Evolutionary conservation across 2,797 vertebrate genomes (phyloP), one percentile per base, ranked within the genome.

Genomic region (Alauda arvensis): DNA sequence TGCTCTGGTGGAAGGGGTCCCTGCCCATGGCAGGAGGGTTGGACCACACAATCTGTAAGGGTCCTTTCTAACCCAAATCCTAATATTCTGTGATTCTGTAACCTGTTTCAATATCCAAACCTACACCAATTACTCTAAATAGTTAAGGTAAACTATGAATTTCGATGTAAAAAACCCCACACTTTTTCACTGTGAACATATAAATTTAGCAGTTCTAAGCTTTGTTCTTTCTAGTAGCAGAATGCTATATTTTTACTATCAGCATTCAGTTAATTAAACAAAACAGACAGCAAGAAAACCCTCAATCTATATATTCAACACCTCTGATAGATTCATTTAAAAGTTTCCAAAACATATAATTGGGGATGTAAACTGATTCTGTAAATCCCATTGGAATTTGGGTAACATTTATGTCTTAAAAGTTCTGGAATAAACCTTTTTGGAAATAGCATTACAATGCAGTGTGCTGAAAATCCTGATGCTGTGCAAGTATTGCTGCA

Each of bases 101-200:
- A 65, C 23, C 37, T 28, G 26, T 43, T 83, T 57, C 79, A 74
- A 57, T 51, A 28, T 8, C 12, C 45, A 57, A 51, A 83, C 15
- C 6, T 18, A 43, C 10, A 66, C 5, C 18, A 37, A 65, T 28
- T 24, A 51, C 15, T 21, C 18, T 37, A 43, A n/a, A 51, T 5
- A 43, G 26, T 25, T 55, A 18, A 5, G 16, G 15, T 19, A 26
- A 74, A n/a, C 37, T 23, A 43, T 37, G n/a, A 43, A 74, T 23
- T 51, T 15, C 4, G 7, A 45, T 39, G 26, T 14, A 31, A 66
- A 57, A 31, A 34, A 6, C 1, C 2, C 3, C 12, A 8, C 4
- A 1, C 26, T 66, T 51, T 37, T 43, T 51, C 39, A 74, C 10
- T 19, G 28, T 37, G n/a, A 51, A 59, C 28, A 59, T 28, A 45